Conservation (phyloP, 2,797 vertebrate species). For the Peromyscus attwateri region DNA sequence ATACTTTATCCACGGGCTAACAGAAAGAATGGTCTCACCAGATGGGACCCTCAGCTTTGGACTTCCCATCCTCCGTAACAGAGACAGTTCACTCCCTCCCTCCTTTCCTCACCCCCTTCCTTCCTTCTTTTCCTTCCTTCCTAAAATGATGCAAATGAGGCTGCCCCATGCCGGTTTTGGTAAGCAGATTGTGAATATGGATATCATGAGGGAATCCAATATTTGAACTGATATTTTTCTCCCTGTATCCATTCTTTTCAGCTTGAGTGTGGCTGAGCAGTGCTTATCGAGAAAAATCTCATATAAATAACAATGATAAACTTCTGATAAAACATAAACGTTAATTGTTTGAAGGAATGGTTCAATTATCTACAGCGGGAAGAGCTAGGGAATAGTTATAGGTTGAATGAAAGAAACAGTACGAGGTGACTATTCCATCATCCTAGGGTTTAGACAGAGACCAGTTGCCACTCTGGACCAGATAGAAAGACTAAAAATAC, state of each 20-base stretch:
- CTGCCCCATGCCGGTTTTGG: too few relatives aligned
- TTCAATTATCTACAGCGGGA: neutral
- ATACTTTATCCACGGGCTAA: neutral
- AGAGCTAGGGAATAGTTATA: neutral
- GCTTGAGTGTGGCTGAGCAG: neutral
- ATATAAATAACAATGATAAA: neutral
- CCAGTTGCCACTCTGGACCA: neutral
- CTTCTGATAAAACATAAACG: neutral
- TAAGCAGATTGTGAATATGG: neutral
- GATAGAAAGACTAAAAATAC: neutral
- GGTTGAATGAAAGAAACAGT: neutral
- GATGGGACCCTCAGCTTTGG: neutral
- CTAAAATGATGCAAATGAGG: neutral
- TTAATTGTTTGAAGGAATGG: neutral
- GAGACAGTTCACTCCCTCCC: neutral
- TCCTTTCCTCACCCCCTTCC: neutral
- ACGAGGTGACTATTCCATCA: neutral
- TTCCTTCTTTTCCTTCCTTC: neutral
- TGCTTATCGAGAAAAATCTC: neutral
- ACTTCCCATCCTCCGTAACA: neutral
- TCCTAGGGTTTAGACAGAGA: neutral
- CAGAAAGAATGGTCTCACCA: neutral
- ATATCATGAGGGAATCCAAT: neutral
- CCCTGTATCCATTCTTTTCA: neutral
- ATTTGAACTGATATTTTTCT: neutral